phyloP scores from a whole-genome alignment of 2,888 invertebrate species.

The Plagodis dolabraria region DNA sequence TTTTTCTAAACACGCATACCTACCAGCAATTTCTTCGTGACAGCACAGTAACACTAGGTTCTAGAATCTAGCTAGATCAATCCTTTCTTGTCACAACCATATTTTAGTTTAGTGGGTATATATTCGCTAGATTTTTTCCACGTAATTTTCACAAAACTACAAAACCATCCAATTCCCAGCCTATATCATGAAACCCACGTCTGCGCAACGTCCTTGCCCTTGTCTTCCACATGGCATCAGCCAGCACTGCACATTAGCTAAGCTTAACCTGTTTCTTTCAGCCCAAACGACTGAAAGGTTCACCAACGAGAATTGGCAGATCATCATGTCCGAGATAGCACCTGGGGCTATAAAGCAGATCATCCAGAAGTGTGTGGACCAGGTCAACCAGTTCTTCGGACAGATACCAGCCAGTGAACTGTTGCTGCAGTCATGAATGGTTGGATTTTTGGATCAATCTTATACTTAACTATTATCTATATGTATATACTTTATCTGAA shows the following conservation, averaged over 20 bases:
- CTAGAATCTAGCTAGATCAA: too few relatives aligned
- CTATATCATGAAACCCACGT: background rate
- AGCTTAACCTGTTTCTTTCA: conserved; percentile 52
- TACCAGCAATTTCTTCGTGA: too few relatives aligned
- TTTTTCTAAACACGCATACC: too few relatives aligned
- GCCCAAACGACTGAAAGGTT: conserved; percentile 73
- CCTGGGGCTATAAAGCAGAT: conserved; percentile 73
- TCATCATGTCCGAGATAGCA: conserved; percentile 78
- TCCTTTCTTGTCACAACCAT: too few relatives aligned
- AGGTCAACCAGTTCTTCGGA: conserved; percentile 65
- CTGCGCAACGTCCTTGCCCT: conserved; percentile 13
- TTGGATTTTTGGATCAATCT: conserved; percentile 41
- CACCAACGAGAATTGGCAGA: conserved; percentile 76
- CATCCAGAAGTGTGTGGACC: conserved; percentile 66
- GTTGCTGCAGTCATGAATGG: conserved; percentile 58
- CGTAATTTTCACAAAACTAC: too few relatives aligned
- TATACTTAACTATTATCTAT: background rate
- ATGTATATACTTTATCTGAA: background rate
- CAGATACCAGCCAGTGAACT: conserved; percentile 61
- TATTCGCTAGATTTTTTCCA: too few relatives aligned
- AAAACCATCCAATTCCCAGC: background rate
- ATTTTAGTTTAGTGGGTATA: too few relatives aligned
- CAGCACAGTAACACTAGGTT: too few relatives aligned
- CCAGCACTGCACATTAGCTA: conserved; percentile 15
- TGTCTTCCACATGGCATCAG: background rate